phyloP scores from a whole-genome alignment of 2,797 vertebrate species.

The Oryzias sinensis region DNA sequence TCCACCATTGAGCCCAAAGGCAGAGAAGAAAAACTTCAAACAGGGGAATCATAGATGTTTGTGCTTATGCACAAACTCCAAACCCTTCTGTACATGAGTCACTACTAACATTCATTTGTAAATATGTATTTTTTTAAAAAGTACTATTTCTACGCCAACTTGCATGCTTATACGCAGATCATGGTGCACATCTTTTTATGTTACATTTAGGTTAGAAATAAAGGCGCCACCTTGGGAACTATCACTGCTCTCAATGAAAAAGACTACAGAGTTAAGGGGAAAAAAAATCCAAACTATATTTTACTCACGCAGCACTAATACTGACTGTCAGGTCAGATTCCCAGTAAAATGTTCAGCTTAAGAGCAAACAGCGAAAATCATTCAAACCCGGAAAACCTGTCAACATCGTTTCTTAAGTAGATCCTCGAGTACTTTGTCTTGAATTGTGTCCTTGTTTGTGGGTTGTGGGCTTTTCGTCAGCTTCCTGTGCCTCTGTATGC shows the following conservation, averaged over 20 bases:
- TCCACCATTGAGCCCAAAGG: too few relatives aligned
- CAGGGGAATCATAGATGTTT: background rate
- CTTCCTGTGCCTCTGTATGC: constrained; percentile 32
- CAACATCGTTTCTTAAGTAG: background rate
- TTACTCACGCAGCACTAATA: too few relatives aligned
- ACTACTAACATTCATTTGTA: constrained; percentile 45
- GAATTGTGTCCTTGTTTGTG: constrained; percentile 5
- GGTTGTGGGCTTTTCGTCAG: background rate
- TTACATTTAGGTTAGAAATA: too few relatives aligned
- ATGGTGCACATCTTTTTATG: background rate
- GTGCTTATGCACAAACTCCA: constrained; percentile 36
- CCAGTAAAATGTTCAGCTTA: too few relatives aligned
- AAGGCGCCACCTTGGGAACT: too few relatives aligned
- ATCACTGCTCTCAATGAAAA: too few relatives aligned
- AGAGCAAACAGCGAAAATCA: too few relatives aligned
- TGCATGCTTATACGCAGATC: constrained; percentile 9
- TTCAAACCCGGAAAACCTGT: too few relatives aligned
- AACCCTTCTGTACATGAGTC: constrained; percentile 28
- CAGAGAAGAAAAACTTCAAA: too few relatives aligned
- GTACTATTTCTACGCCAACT: constrained; percentile 43
- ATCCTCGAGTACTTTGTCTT: background rate
- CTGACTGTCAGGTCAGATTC: too few relatives aligned
- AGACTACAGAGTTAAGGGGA: too few relatives aligned
- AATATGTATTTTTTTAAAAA: constrained; percentile 54
- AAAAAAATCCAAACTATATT: too few relatives aligned